Conservation (phyloP, 2,888 invertebrate genomes). For the Mesorhabditis sp. region DNA sequence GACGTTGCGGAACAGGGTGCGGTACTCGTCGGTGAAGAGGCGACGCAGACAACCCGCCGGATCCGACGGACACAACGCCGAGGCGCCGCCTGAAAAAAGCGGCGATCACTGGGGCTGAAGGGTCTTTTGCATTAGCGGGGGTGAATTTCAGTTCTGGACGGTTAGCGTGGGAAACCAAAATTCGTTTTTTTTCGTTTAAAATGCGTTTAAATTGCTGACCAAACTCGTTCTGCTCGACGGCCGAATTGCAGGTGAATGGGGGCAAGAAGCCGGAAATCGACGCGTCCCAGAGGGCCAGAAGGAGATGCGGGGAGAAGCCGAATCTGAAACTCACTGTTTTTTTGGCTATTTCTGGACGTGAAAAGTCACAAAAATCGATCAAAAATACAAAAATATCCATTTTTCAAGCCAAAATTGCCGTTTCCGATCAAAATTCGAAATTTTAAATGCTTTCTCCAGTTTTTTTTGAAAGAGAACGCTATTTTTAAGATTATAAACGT, state of each 20-base stretch:
- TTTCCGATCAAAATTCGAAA: too few relatives aligned
- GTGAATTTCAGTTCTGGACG: too few relatives aligned
- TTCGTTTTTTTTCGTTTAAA: too few relatives aligned
- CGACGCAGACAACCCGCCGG: background rate
- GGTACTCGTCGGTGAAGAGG: constrained; percentile 23
- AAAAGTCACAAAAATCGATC: background rate
- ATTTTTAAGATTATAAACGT: background rate
- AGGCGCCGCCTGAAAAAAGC: too few relatives aligned
- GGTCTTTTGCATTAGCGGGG: too few relatives aligned
- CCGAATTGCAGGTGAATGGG: constrained; percentile 68
- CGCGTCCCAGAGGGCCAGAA: constrained; percentile 86
- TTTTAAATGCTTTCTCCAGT: background rate
- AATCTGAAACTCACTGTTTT: constrained; percentile 62
- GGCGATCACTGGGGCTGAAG: too few relatives aligned
- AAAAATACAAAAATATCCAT: background rate
- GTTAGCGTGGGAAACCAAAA: too few relatives aligned
- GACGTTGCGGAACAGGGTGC: constrained; percentile 27
- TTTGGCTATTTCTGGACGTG: background rate
- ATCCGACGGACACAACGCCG: too few relatives aligned
- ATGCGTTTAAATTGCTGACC: too few relatives aligned
- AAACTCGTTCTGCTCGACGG: constrained; percentile 19
- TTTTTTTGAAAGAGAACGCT: background rate
- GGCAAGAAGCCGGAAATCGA: constrained; percentile 82
- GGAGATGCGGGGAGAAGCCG: constrained; percentile 85
- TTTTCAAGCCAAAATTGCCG: too few relatives aligned